Evolutionary conservation across 2,797 vertebrate genomes (phyloP).

Genomic region (Phrynocephalus guinanensis): DNA sequence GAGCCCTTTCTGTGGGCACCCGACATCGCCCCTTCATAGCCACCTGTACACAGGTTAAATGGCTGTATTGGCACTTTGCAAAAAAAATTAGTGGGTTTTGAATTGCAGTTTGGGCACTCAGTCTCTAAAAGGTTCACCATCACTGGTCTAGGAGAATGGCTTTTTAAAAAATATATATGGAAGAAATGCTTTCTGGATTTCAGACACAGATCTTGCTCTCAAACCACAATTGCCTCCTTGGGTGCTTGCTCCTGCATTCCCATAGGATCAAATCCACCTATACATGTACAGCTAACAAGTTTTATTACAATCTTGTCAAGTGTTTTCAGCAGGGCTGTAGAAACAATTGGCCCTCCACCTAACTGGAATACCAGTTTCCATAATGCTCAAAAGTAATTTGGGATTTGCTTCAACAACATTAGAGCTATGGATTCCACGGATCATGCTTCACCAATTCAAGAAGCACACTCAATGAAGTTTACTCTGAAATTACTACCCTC

Average conservation of each 20-base stretch:
- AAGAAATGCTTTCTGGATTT: neutral
- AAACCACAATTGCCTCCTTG: neutral
- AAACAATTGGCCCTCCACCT: neutral
- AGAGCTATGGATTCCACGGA: neutral
- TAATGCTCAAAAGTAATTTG: neutral
- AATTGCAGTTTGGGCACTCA: too few species aligned
- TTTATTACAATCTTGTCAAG: neutral
- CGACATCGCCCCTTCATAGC: too few species aligned
- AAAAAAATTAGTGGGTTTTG: too few species aligned
- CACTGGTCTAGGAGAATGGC: too few species aligned
- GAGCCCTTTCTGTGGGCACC: too few species aligned
- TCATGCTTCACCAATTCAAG: neutral
- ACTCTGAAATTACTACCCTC: neutral
- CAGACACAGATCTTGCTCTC: neutral
- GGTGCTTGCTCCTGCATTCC: neutral
- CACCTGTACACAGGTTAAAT: too few species aligned
- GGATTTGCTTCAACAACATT: neutral
- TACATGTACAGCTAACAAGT: neutral
- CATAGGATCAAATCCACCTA: neutral
- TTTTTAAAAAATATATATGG: neutral
- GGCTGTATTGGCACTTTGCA: too few species aligned
- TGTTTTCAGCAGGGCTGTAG: neutral
- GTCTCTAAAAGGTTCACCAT: too few species aligned
- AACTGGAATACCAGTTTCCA: neutral
- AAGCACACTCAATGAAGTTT: neutral